Percentiles rank a stretch among this genome's conserved stretches.
phyloP scores from a whole-genome alignment of 2,797 vertebrate genomes.

The Brotogeris chrysoptera region DNA sequence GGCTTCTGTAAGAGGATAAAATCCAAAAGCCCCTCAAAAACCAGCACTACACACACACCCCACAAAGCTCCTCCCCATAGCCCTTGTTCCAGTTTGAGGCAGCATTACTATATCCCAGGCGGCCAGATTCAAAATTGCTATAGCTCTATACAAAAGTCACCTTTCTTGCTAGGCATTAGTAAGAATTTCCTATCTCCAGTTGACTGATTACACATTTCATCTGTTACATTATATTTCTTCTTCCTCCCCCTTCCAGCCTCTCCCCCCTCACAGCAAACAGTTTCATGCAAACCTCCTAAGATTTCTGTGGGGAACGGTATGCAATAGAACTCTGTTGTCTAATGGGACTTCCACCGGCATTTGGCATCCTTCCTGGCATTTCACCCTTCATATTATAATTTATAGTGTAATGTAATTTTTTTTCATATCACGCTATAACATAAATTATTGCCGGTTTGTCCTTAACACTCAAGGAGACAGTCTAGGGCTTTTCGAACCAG shows the following conservation, averaged over 20 bases:
- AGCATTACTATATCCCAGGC: background rate
- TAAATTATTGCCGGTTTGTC: conserved; percentile 80
- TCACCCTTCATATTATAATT: conserved; percentile 76
- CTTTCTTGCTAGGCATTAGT: conserved; percentile 57
- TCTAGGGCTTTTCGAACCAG: conserved; percentile 27
- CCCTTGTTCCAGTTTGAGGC: background rate
- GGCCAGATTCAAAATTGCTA: background rate
- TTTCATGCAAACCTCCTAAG: conserved; percentile 24
- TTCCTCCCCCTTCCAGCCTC: background rate
- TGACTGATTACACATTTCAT: conserved; percentile 68
- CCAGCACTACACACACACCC: background rate
- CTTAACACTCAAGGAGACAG: conserved; percentile 77
- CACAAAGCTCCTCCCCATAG: background rate
- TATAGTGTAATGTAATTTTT: conserved; percentile 77
- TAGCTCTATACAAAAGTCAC: conserved; percentile 52
- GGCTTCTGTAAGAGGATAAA: background rate
- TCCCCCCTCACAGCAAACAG: background rate
- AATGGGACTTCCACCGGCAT: conserved; percentile 73
- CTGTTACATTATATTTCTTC: conserved; percentile 32
- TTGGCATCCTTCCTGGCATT: conserved; percentile 72
- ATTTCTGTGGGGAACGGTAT: conserved; percentile 67
- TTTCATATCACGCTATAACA: conserved; percentile 71
- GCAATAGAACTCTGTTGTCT: conserved; percentile 70
- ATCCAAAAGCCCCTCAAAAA: background rate
- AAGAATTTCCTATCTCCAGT: conserved; percentile 52